These are phyloP conservation scores for Drosophila pachea DNA, from an alignment of 1,140 invertebrate species.

Conservation along the genomic window DNA sequence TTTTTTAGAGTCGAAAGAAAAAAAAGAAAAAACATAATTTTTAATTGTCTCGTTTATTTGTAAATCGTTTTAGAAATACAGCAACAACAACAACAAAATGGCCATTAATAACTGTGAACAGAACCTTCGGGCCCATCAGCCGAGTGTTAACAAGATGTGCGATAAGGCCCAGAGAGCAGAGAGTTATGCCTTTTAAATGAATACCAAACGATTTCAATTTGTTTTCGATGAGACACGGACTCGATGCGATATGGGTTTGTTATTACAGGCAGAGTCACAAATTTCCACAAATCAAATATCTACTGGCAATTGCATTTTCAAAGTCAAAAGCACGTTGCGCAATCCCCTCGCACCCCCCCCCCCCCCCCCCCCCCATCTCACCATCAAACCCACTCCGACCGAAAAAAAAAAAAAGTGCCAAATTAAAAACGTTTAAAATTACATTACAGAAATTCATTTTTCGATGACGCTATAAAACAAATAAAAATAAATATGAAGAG, in stretches of 20 bases:
- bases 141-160: conserved; percentile 47
- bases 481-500: conserved; percentile 6
- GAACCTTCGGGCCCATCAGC: conserved; percentile 38
- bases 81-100: neutral
- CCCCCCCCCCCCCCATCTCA: too few species aligned
- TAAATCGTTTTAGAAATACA: conserved; percentile 21
- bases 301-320: conserved; percentile 54
- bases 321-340: conserved; percentile 60
- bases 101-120: conserved; percentile 33
- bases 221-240: conserved; percentile 57
- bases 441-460: conserved; percentile 60
- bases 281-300: neutral
- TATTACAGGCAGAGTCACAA: conserved; percentile 43
- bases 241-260: conserved; percentile 49
- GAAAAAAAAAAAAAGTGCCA: neutral
- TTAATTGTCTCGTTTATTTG: conserved; percentile 41
- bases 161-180: conserved; percentile 40
- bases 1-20: neutral
- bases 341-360: too few species aligned
- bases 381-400: conserved; percentile 18
- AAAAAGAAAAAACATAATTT: neutral
- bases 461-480: conserved; percentile 55
- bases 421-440: conserved; percentile 49
- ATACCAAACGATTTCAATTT: conserved; percentile 66
- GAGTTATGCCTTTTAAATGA: conserved; percentile 66